phyloP scores from a whole-genome alignment of 2,888 invertebrate genomes.

The Blera fallax region DNA sequence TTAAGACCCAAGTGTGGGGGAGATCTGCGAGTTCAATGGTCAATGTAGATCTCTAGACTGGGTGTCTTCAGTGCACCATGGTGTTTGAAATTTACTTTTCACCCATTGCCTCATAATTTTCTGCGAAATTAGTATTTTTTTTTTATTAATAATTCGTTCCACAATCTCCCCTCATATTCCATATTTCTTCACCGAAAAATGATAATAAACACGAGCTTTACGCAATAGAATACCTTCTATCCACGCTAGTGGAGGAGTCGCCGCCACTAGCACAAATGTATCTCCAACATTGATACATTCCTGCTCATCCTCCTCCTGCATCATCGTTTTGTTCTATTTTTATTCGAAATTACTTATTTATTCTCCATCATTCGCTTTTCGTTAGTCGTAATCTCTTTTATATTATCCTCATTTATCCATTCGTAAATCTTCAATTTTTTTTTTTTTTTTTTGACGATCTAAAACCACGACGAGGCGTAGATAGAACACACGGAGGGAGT shows the following conservation, averaged over 20 bases:
- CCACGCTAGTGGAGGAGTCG: neutral
- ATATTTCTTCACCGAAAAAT: neutral
- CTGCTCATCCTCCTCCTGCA: neutral
- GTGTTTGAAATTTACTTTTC: no score
- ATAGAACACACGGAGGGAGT: neutral
- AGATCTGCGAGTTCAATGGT: slow-evolving; percentile 31
- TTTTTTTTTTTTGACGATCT: slow-evolving; percentile 47
- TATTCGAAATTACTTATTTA: slow-evolving; percentile 50
- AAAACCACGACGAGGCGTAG: slow-evolving; percentile 13
- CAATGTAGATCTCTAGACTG: neutral
- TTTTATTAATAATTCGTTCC: neutral
- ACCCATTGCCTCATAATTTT: neutral
- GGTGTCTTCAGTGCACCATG: no score
- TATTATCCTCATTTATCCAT: slow-evolving; percentile 65
- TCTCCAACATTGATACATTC: neutral
- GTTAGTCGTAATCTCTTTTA: slow-evolving; percentile 46
- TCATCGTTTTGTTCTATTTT: slow-evolving; percentile 49
- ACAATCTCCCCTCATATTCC: neutral
- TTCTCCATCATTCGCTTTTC: slow-evolving; percentile 33
- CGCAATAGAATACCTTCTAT: slow-evolving; percentile 16
- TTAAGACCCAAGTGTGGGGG: slow-evolving; percentile 37
- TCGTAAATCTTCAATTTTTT: slow-evolving; percentile 67
- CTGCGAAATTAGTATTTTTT: slow-evolving; percentile 1
- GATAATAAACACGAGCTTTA: slow-evolving; percentile 53
- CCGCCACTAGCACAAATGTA: neutral